phyloP scores from a whole-genome alignment of 2,797 vertebrate genomes.

The Heterohyrax brucei region DNA sequence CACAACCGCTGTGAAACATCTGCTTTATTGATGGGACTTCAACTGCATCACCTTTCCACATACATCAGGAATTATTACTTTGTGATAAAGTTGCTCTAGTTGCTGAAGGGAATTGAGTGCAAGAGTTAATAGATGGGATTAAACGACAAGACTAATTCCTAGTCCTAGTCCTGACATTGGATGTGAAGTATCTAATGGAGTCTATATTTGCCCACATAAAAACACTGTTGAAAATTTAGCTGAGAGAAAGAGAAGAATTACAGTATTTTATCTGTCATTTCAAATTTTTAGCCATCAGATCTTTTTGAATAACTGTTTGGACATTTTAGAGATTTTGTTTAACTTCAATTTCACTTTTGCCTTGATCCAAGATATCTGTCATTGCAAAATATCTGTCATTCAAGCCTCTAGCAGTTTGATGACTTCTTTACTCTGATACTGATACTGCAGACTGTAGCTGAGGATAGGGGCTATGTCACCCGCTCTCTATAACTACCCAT shows the following conservation, averaged over 20 bases:
- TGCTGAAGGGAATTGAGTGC: slow-evolving; percentile 59
- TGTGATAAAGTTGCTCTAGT: slow-evolving; percentile 70
- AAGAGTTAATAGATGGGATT: slow-evolving; percentile 72
- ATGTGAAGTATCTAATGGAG: slow-evolving; percentile 37
- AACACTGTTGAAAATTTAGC: slow-evolving; percentile 62
- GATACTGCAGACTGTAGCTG: background rate
- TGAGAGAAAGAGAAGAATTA: slow-evolving; percentile 35
- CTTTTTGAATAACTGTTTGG: slow-evolving; percentile 75
- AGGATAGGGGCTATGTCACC: background rate
- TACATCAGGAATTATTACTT: slow-evolving; percentile 66
- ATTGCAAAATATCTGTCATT: slow-evolving; percentile 42
- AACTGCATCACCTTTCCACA: slow-evolving; percentile 37
- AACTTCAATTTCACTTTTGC: slow-evolving; percentile 67
- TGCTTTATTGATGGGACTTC: slow-evolving; percentile 62
- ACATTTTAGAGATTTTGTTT: slow-evolving; percentile 67
- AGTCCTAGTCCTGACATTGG: slow-evolving; percentile 71
- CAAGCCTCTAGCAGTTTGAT: background rate
- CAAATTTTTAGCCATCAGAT: slow-evolving; percentile 40
- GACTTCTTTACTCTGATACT: slow-evolving; percentile 20
- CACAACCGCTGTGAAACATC: slow-evolving; percentile 47
- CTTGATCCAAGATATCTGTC: slow-evolving; percentile 73
- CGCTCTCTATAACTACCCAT: background rate
- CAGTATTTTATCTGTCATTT: slow-evolving; percentile 61
- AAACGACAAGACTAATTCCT: slow-evolving; percentile 73
- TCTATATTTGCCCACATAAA: slow-evolving; percentile 44